These are phyloP conservation scores for Nomada flava DNA, from an alignment of 2,888 invertebrate species.

Conservation along the genomic window DNA sequence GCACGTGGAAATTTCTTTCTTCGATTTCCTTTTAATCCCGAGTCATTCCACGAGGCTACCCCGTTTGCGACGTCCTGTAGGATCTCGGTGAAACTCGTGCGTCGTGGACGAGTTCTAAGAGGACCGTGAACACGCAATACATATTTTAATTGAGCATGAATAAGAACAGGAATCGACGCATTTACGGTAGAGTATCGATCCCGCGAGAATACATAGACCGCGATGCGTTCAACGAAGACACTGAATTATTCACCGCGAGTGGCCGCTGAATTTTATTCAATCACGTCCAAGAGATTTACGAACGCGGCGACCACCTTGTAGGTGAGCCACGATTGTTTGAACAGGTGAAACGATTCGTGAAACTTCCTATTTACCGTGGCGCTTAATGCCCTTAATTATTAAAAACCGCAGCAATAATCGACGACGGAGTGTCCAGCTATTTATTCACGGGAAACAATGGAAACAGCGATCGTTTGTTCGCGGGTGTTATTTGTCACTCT, in stretches of 20 bases:
- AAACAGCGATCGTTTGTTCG: too few species aligned
- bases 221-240: slow-evolving; percentile 31
- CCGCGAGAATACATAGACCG: slow-evolving; percentile 31
- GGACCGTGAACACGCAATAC: slow-evolving; percentile 5
- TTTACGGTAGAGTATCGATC: slow-evolving; percentile 41
- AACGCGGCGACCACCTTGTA: neutral
- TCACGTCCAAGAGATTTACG: slow-evolving; percentile 57
- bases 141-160: slow-evolving; percentile 50
- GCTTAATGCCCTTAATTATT: too few species aligned
- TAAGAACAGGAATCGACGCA: slow-evolving; percentile 18
- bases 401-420: too few species aligned
- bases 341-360: slow-evolving; percentile 36
- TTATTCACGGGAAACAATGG: too few species aligned
- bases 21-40: neutral
- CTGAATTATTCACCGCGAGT: slow-evolving; percentile 59
- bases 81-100: too few species aligned
- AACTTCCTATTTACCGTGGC: too few species aligned
- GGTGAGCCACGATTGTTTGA: slow-evolving; percentile 43
- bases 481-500: too few species aligned
- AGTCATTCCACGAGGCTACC: too few species aligned
- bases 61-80: too few species aligned
- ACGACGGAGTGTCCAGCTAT: too few species aligned
- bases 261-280: slow-evolving; percentile 67
- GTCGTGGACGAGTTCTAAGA: neutral
- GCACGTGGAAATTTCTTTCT: neutral